Conservation (phyloP, 2,113 vertebrate species). For the Takifugu bimaculatus region DNA sequence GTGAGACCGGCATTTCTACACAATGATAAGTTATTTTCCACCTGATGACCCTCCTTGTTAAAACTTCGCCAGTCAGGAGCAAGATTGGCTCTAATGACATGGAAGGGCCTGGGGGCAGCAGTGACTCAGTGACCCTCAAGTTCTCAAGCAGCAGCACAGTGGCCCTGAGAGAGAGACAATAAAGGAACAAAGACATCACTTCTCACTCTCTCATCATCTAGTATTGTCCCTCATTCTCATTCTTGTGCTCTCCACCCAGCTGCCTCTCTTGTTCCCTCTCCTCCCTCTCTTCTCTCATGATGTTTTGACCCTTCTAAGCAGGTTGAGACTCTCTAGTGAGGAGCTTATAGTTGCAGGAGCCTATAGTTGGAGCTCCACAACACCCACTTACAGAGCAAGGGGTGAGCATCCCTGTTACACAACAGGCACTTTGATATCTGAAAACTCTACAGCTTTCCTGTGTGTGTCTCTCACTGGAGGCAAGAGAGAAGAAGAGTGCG, state of each 20-base stretch:
- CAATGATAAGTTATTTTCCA: conserved; percentile 41
- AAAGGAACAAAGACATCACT: conserved; percentile 56
- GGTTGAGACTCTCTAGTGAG: conserved; percentile 68
- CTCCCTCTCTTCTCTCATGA: conserved; percentile 36
- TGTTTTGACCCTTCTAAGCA: conserved; percentile 74
- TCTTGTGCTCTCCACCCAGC: conserved; percentile 28
- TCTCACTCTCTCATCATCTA: conserved; percentile 52
- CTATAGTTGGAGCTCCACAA: conserved; percentile 71
- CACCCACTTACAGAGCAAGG: conserved; percentile 78
- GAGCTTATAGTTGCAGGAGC: conserved; percentile 68
- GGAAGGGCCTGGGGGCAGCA: conserved; percentile 48
- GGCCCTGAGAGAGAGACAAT: conserved; percentile 58
- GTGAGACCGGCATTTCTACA: conserved; percentile 22
- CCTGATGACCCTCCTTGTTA: conserved; percentile 57
- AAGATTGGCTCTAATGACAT: conserved; percentile 64
- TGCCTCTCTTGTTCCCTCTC: conserved; percentile 33
- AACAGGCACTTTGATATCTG: conserved; percentile 71
- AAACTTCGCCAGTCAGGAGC: conserved; percentile 54
- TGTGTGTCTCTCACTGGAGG: conserved; percentile 69
- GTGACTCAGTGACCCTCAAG: conserved; percentile 65
- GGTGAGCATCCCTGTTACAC: conserved; percentile 73
- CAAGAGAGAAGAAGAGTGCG: conserved; percentile 59
- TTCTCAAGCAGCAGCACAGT: conserved; percentile 46
- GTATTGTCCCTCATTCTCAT: conserved; percentile 47
- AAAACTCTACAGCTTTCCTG: conserved; percentile 63